Percentiles rank a stretch among this genome's conserved stretches.
Evolutionary conservation across 35 echinoderm and acorn worm species (phyloP).

Genomic region (Apostichopus japonicus): DNA sequence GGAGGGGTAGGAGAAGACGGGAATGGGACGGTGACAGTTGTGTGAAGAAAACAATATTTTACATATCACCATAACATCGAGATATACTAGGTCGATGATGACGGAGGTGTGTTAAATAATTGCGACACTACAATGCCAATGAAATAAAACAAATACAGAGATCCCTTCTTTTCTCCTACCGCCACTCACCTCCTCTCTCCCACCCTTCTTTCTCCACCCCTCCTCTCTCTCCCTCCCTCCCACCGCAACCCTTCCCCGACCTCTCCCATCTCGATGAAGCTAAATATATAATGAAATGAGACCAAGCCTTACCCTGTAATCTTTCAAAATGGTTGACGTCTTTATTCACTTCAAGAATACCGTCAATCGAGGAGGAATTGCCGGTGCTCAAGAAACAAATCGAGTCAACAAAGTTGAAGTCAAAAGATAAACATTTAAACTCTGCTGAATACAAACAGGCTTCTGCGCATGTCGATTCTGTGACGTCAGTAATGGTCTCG

Average conservation of each 20-base stretch:
- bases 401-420: constrained; percentile 45
- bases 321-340: constrained; percentile 78
- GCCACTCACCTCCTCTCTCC: no score
- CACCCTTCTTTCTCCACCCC: no score
- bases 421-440: constrained; percentile 69
- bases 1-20: no score
- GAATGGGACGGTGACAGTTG: no score
- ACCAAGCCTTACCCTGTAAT: constrained; percentile 62
- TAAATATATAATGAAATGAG: not conserved
- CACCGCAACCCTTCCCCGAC: no score
- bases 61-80: no score
- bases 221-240: not conserved
- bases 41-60: no score
- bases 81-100: no score
- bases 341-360: constrained; percentile 43
- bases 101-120: no score
- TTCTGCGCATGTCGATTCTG: constrained; percentile 66
- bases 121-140: no score
- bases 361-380: constrained; percentile 7
- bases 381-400: constrained; percentile 54
- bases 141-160: no score
- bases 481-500: constrained; percentile 51
- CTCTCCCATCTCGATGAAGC: not conserved
- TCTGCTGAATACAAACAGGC: constrained; percentile 53
- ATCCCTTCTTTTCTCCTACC: no score